Conservation (phyloP, 53 echinoderm and acorn worm genomes). For the Hippasteria phrygiana region DNA sequence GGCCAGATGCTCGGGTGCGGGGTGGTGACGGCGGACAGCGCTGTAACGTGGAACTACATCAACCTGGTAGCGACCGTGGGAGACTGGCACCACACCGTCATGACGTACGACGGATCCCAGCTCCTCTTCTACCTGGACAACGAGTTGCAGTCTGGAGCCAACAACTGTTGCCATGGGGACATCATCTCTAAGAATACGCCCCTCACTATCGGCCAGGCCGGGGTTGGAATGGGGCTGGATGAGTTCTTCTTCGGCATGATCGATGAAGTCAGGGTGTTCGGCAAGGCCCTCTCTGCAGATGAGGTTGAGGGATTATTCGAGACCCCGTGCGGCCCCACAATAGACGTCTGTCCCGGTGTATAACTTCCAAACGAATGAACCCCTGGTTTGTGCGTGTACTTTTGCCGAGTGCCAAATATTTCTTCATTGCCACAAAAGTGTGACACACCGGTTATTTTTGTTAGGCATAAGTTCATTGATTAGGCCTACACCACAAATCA, state of each 20-base stretch:
- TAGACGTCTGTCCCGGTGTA: no score
- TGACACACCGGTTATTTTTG: no score
- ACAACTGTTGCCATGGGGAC: conserved; percentile 69
- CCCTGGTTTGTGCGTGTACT: no score
- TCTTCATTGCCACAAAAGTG: no score
- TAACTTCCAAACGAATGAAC: no score
- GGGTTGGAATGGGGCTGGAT: conserved; percentile 46
- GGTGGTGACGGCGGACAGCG: conserved; percentile 40
- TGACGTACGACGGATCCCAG: conserved; percentile 79
- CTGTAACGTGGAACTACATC: conserved; percentile 65
- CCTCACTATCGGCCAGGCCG: conserved; percentile 81
- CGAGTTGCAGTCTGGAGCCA: conserved; percentile 30
- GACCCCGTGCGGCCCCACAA: conserved; percentile 39
- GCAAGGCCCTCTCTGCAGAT: conserved; percentile 12
- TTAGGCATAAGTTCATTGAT: no score
- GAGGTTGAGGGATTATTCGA: conserved; percentile 50
- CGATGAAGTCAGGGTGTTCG: conserved; percentile 79
- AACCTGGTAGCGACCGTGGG: conserved; percentile 17
- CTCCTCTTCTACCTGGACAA: conserved; percentile 71
- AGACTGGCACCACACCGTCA: conserved; percentile 78
- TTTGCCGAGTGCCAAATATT: no score
- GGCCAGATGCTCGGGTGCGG: conserved; percentile 76
- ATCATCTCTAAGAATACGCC: conserved; percentile 65
- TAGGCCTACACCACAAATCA: no score
- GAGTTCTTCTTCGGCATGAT: conserved; percentile 79